A percentile compares a stretch with the other conserved stretches of the same genome.
These are phyloP conservation scores for Habrosyne pyritoides DNA, from an alignment of 2,888 invertebrate genomes.

Conservation along the genomic window DNA sequence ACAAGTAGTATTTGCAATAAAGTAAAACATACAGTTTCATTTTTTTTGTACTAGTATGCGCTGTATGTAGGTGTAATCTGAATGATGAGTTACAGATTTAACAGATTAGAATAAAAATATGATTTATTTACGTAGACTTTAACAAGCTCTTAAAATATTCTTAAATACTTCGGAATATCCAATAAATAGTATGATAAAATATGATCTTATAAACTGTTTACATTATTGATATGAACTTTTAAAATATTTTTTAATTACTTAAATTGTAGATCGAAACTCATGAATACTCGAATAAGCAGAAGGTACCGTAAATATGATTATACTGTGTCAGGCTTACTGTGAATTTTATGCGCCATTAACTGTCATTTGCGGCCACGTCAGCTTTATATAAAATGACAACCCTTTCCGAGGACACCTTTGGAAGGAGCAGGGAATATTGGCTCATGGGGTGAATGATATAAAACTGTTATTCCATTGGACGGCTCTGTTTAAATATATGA, in stretches of 20 bases:
- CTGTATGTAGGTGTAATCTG: too few species aligned
- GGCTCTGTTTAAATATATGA: conserved; percentile 49
- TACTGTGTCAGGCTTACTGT: conserved; percentile 61
- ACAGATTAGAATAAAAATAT: too few species aligned
- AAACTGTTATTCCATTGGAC: conserved; percentile 38
- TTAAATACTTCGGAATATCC: too few species aligned
- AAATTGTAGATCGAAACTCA: background rate
- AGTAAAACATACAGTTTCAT: too few species aligned
- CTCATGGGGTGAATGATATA: conserved; percentile 38
- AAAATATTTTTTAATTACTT: background rate
- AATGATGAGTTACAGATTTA: too few species aligned
- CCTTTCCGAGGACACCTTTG: conserved; percentile 51
- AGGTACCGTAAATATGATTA: conserved; percentile 60
- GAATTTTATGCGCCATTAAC: conserved; percentile 78
- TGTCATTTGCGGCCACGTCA: conserved; percentile 71
- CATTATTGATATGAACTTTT: too few species aligned
- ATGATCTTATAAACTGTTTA: too few species aligned
- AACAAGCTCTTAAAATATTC: too few species aligned
- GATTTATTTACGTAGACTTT: too few species aligned
- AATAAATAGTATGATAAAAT: too few species aligned
- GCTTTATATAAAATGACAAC: conserved; percentile 75
- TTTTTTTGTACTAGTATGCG: too few species aligned
- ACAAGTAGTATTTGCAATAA: too few species aligned
- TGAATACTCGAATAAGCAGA: conserved; percentile 28
- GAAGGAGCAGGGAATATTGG: conserved; percentile 42